Evolutionary conservation across 92 coral and sea anemone species (phyloP), one percentile per base, ranked within the genome.

Genomic region (Umimayanthus chanpuru): DNA sequence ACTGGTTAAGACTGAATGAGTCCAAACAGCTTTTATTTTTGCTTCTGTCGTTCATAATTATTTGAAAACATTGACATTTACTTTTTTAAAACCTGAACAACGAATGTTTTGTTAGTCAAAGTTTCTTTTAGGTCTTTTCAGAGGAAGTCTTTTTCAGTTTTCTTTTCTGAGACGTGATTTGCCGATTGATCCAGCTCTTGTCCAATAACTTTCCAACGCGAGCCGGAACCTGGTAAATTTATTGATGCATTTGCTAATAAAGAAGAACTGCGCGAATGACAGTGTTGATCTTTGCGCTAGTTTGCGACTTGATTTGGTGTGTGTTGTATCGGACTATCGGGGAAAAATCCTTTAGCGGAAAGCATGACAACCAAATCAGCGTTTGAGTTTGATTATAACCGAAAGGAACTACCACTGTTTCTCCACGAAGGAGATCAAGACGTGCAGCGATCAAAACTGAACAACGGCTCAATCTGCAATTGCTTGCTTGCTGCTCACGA

Each of bases 141-240:
- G 3, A 8, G 20, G 8, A 6, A 23, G 32, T n/a, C 38, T 47
- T 23, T 20, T 23, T 43, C 47, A 5, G 18, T 15, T 29, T 30
- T 16, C 6, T 2, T 47, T 77, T n/a, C 50, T 53, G 49, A 75
- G 49, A 75, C 47, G 21, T 44, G 16, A 43, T 43, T 5, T 6
- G 55, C 7, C 26, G 8, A 61, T 20, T 18, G 25, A 18, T 61
- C 68, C 25, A 61, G 3, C 20, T 21, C 68, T 61, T 61, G 23
- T 56, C 25, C 70, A 80, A 56, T 80, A 55, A 38, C 56, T 55
- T 55, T 64, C 50, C 30, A 61, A 30, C 82, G 18, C 1, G 12
- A 67, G 28, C 86, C 76, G 76, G 86, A 82, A 40, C 25, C 56
- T 67, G 11, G 58, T 66, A 14, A 82, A 82, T 72, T 39, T 68